phyloP scores from a whole-genome alignment of 2,797 vertebrate genomes.

The Diplodus sargus region DNA sequence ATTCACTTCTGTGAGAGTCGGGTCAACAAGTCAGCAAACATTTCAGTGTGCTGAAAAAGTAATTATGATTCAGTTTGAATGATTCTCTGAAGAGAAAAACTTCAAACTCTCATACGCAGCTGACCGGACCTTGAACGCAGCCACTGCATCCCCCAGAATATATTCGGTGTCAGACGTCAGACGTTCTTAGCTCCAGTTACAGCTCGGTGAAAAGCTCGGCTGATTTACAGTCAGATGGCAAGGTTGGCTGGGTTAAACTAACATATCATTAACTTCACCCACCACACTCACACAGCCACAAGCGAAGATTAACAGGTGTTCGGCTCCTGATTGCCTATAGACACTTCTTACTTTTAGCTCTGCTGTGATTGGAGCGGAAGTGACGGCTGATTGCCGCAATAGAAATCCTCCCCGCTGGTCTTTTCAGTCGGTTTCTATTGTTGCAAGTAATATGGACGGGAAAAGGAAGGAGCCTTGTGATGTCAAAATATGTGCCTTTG shows the following conservation, averaged over 20 bases:
- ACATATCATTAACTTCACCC: constrained; percentile 56
- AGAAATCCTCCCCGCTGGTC: constrained; percentile 59
- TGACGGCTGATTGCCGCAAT: constrained; percentile 63
- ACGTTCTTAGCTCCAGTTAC: constrained; percentile 73
- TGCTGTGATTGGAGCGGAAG: constrained; percentile 54
- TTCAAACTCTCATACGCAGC: neutral
- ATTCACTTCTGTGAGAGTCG: constrained; percentile 32
- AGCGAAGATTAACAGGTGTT: constrained; percentile 68
- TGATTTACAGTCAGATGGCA: constrained; percentile 77
- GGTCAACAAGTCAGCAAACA: constrained; percentile 40
- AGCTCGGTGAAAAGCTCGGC: constrained; percentile 72
- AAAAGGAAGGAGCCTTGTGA: constrained; percentile 51
- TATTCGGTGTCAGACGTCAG: constrained; percentile 54
- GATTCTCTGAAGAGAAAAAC: neutral
- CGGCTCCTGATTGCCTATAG: constrained; percentile 39
- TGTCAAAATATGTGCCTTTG: constrained; percentile 57
- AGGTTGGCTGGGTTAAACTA: constrained; percentile 71
- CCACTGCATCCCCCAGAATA: constrained; percentile 21
- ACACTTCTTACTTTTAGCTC: constrained; percentile 22
- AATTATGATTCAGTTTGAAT: neutral
- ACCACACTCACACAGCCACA: constrained; percentile 31
- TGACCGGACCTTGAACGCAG: constrained; percentile 33
- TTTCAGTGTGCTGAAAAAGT: constrained; percentile 6
- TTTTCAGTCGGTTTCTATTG: constrained; percentile 65
- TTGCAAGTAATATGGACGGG: constrained; percentile 53